Conservation (phyloP, 2,113 vertebrate genomes). For the Pygoscelis antarcticus region DNA sequence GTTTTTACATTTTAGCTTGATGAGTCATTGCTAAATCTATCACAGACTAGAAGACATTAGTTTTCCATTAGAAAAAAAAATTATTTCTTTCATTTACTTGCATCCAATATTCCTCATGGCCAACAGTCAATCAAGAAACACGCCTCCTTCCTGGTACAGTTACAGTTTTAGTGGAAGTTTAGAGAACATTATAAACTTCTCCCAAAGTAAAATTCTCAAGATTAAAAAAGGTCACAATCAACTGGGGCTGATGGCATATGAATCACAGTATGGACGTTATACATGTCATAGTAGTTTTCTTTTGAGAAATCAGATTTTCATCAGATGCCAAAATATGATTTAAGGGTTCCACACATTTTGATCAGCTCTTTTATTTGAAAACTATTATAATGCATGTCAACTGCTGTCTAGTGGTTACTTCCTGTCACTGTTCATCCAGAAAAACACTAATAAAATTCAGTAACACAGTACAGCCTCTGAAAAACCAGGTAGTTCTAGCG, state of each 20-base stretch:
- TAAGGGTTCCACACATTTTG: neutral
- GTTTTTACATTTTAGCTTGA: neutral
- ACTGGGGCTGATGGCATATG: neutral
- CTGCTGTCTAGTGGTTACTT: neutral
- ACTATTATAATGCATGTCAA: neutral
- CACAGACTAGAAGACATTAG: neutral
- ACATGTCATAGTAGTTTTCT: neutral
- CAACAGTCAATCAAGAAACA: neutral
- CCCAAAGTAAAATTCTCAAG: neutral
- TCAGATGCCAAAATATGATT: neutral
- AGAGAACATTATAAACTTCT: neutral
- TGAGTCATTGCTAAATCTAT: conserved; percentile 20
- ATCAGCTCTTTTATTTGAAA: neutral
- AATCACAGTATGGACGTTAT: neutral
- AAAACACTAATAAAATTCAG: neutral
- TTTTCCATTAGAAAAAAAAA: neutral
- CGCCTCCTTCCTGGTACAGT: neutral
- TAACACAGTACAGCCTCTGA: neutral
- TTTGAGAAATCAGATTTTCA: neutral
- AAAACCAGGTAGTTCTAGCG: neutral
- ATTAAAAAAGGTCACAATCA: neutral
- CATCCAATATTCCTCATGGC: neutral
- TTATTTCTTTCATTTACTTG: neutral
- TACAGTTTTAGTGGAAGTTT: neutral
- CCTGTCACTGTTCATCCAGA: neutral